A percentile compares a stretch with the other conserved stretches of the same genome.
Conservation (phyloP, 1,140 invertebrate species). For the Pogonomyrmex barbatus region DNA sequence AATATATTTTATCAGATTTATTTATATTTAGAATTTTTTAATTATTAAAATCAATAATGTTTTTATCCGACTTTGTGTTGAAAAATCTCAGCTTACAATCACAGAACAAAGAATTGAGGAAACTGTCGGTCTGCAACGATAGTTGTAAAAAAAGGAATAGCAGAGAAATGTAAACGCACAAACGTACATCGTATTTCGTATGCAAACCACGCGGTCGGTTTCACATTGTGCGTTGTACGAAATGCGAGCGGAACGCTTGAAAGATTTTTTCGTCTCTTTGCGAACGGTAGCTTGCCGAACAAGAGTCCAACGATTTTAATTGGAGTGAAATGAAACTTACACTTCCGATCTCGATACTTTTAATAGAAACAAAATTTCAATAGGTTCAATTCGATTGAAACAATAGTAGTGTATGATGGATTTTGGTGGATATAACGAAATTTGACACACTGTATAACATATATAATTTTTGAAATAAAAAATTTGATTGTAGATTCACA, state of each 20-base stretch:
- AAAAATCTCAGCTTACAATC: neutral
- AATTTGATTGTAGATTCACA: neutral
- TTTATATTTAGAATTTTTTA: neutral
- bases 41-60: neutral
- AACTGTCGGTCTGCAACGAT: slow-evolving; percentile 21
- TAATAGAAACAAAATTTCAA: slow-evolving; percentile 8
- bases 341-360: slow-evolving; percentile 5
- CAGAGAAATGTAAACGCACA: slow-evolving; percentile 14
- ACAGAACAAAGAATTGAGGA: neutral
- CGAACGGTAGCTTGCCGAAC: neutral
- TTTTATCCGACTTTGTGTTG: neutral
- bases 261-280: slow-evolving; percentile 46
- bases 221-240: slow-evolving; percentile 50
- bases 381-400: neutral
- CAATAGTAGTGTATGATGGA: neutral
- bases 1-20: neutral
- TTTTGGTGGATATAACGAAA: neutral
- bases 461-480: neutral
- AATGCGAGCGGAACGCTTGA: slow-evolving; percentile 7
- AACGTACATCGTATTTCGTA: slow-evolving; percentile 46
- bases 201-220: slow-evolving; percentile 60
- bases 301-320: slow-evolving; percentile 40
- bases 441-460: neutral
- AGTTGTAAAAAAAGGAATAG: slow-evolving; percentile 5
- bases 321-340: slow-evolving; percentile 33